Conservation (phyloP, 2,888 invertebrate genomes). For the Syritta pipiens region DNA sequence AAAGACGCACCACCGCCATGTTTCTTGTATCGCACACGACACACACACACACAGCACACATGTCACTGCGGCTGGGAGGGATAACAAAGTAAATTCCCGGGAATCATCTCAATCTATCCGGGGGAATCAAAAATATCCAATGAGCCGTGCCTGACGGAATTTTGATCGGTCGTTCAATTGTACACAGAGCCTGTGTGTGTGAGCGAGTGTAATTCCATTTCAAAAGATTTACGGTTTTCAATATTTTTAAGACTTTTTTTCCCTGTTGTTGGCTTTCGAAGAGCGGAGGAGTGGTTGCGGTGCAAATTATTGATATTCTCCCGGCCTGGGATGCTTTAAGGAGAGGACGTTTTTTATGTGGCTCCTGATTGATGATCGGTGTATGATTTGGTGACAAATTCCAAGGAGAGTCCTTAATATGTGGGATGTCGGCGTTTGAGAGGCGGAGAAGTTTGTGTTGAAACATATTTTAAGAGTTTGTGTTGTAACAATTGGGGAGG, state of each 20-base stretch:
- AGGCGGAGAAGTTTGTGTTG: neutral
- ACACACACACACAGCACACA: constrained; percentile 35
- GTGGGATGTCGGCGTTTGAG: neutral
- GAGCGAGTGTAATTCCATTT: constrained; percentile 5
- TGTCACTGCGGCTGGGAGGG: constrained; percentile 59
- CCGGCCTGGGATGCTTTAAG: constrained; percentile 7
- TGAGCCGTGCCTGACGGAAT: constrained; percentile 55
- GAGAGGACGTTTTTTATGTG: constrained; percentile 1
- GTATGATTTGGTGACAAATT: constrained; percentile 47
- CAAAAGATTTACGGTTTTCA: constrained; percentile 33
- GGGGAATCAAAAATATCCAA: constrained; percentile 59
- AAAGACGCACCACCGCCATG: constrained; percentile 38
- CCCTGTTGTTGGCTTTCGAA: neutral
- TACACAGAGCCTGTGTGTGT: constrained; percentile 16
- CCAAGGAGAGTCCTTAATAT: neutral
- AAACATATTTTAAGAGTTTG: neutral
- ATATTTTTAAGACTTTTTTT: constrained; percentile 30
- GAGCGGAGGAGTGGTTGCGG: neutral
- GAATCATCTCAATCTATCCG: constrained; percentile 58
- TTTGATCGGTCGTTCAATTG: constrained; percentile 48
- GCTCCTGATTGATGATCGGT: constrained; percentile 28
- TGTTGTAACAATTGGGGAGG: too few relatives aligned
- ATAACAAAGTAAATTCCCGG: constrained; percentile 58
- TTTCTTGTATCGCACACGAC: constrained; percentile 47
- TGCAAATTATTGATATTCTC: constrained; percentile 35